A percentile compares a stretch with the other conserved stretches of the same genome.
Conservation (phyloP, 2,888 invertebrate genomes). For the Netelia melanura region DNA sequence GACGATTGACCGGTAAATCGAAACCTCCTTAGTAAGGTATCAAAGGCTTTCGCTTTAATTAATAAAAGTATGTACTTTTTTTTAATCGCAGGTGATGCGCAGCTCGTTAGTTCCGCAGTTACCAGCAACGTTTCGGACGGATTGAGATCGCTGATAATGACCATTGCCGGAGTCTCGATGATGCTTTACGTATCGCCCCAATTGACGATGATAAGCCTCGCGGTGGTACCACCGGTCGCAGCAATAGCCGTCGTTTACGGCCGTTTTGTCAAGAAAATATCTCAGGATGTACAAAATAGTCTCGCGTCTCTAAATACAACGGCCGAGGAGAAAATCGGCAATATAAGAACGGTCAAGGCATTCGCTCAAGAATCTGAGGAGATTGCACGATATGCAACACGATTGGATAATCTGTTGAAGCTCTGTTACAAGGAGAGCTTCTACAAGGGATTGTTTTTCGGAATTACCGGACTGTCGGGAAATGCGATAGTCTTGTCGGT, state of each 20-base stretch:
- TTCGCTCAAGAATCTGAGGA: constrained; percentile 95
- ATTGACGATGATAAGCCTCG: constrained; percentile 93
- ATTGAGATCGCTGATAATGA: constrained; percentile 94
- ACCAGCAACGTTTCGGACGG: constrained; percentile 98
- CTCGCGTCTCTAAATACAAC: constrained; percentile 86
- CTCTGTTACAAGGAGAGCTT: constrained; percentile 95
- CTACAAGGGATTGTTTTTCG: constrained; percentile 96
- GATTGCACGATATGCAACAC: constrained; percentile 88
- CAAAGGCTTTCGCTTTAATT: constrained; percentile 1
- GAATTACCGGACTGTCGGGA: constrained; percentile 95
- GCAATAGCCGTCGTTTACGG: constrained; percentile 93
- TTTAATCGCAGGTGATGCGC: constrained; percentile 93
- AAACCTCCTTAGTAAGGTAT: not conserved
- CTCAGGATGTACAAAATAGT: constrained; percentile 91
- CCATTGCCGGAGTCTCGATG: constrained; percentile 95
- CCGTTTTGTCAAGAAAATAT: constrained; percentile 93
- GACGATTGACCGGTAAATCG: constrained; percentile 86
- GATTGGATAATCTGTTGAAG: constrained; percentile 90
- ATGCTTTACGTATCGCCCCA: constrained; percentile 98
- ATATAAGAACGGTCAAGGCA: constrained; percentile 96
- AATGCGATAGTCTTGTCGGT: constrained; percentile 96
- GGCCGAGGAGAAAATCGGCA: constrained; percentile 96
- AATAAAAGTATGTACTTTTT: constrained; percentile 21
- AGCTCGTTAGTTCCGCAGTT: constrained; percentile 95
- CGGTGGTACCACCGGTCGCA: constrained; percentile 96